These are phyloP conservation scores for Cathartes aura DNA, from an alignment of 2,113 vertebrate species.

Conservation along the genomic window DNA sequence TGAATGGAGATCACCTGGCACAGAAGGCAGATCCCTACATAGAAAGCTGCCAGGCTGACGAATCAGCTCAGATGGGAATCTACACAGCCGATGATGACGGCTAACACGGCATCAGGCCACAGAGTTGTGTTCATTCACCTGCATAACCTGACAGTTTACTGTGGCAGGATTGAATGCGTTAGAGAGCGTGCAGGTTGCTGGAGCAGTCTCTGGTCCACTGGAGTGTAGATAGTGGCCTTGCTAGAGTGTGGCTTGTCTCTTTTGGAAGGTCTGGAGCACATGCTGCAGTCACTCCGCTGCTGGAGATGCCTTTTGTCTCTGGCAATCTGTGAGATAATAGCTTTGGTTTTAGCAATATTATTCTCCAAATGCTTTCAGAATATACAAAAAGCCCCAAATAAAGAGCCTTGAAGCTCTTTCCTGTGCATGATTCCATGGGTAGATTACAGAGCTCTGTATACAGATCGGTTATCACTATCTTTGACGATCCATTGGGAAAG, in stretches of 20 bases:
- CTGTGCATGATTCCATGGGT: not conserved
- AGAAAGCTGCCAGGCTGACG: not conserved
- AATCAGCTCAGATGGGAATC: not conserved
- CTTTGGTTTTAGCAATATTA: not conserved
- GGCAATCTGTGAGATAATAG: not conserved
- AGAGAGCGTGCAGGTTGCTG: not conserved
- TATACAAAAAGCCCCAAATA: not conserved
- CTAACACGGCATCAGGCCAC: not conserved
- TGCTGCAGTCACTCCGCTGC: not conserved
- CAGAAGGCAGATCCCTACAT: not conserved
- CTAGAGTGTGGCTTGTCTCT: not conserved
- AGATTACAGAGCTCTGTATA: not conserved
- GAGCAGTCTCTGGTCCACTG: not conserved
- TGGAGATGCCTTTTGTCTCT: not conserved
- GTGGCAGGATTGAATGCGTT: not conserved
- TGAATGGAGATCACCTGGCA: not conserved
- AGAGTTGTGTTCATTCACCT: not conserved
- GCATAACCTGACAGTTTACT: not conserved
- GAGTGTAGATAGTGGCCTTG: not conserved
- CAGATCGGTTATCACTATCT: not conserved
- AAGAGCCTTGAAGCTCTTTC: not conserved
- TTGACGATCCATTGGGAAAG: not conserved
- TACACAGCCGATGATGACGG: not conserved
- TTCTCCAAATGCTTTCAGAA: not conserved
- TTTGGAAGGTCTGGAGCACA: not conserved